A percentile compares a stretch with the other conserved stretches of the same genome.
Conservation (phyloP, 2,888 invertebrate species). For the Parthenolecanium corni region DNA sequence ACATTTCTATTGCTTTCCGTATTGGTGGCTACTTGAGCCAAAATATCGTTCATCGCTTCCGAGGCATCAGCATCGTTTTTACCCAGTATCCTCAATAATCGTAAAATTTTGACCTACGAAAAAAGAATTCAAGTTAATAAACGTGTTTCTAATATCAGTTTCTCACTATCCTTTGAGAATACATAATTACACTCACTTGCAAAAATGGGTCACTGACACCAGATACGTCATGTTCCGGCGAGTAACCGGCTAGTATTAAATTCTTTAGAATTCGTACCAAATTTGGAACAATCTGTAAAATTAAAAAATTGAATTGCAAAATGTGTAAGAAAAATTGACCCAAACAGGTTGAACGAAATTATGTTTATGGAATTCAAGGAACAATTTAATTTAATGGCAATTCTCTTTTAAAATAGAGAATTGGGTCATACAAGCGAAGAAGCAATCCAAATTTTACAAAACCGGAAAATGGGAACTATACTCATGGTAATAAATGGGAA, state of each 20-base stretch:
- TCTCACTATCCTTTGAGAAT: no score
- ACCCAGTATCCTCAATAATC: conserved; percentile 85
- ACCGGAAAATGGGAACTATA: no score
- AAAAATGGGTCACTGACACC: conserved; percentile 99
- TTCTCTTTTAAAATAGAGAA: no score
- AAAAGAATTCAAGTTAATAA: conserved; percentile 23
- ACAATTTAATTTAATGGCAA: no score
- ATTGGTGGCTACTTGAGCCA: conserved; percentile 98
- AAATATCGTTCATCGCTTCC: conserved; percentile 99
- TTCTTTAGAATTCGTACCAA: conserved; percentile 96
- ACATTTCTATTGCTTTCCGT: conserved; percentile 99
- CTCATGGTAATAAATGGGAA: no score
- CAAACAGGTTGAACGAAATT: no score
- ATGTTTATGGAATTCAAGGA: no score
- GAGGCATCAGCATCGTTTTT: conserved; percentile 93
- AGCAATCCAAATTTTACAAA: no score
- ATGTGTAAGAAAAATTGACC: not conserved
- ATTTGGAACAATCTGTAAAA: conserved; percentile 83
- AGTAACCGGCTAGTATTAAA: conserved; percentile 95
- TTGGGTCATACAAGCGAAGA: no score
- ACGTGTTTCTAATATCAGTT: no score
- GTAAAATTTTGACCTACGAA: conserved; percentile 82
- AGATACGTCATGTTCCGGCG: conserved; percentile 98
- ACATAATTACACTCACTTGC: conserved; percentile 52
- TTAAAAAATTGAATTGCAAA: not conserved